A percentile compares a stretch with the other conserved stretches of the same genome.
These are phyloP conservation scores for Eurystomus glaucurus DNA, from an alignment of 2,797 vertebrate genomes.

Conservation along the genomic window DNA sequence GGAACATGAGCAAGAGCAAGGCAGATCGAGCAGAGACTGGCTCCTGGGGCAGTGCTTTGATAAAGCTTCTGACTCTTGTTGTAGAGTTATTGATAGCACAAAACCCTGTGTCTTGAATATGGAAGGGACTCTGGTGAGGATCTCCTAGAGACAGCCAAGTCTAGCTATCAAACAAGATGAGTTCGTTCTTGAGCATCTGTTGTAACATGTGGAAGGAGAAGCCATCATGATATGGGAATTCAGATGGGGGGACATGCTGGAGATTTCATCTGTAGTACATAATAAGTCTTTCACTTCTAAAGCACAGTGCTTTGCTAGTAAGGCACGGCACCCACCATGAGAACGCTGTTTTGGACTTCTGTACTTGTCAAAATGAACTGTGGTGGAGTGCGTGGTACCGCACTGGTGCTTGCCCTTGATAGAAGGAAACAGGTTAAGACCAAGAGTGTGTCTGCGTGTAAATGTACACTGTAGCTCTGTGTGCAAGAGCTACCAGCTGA, in stretches of 20 bases:
- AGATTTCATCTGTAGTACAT: rapidly evolving
- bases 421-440: neutral
- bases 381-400: neutral
- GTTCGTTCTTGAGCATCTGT: neutral
- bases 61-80: neutral
- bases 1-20: neutral
- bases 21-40: neutral
- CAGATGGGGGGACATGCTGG: neutral
- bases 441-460: neutral
- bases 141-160: neutral
- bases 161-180: neutral
- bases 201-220: neutral
- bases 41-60: neutral
- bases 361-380: neutral
- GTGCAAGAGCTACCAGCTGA: neutral
- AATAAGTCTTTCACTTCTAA: neutral
- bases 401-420: neutral
- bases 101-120: neutral
- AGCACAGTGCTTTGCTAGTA: neutral
- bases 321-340: neutral
- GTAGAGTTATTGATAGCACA: neutral
- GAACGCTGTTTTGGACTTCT: neutral
- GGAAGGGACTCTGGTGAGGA: neutral
- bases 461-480: neutral
- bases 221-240: neutral